Evolutionary conservation across 2,113 vertebrate species (phyloP), one percentile per base, ranked within the genome.

Genomic region (Bos taurus): DNA sequence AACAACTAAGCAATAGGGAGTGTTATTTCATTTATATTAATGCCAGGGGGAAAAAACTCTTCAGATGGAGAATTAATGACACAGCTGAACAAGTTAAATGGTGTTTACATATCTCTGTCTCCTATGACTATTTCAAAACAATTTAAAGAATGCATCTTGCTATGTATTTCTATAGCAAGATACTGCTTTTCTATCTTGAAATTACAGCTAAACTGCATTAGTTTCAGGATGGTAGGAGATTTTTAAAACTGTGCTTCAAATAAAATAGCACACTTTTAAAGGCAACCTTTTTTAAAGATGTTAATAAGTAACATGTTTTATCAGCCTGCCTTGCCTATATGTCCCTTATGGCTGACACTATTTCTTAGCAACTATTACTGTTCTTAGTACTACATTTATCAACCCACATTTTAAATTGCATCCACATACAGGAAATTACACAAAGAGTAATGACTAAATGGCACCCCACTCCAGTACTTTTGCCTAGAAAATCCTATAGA

Each of bases 1-100:
- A 77, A 7, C 5, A 95, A 36, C 36, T 91, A 92, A 54, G 50
- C 17, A 84, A 14, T 57, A 97, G 1, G 7, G 8, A 43, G 40
- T 54, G 43, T 64, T 17, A 88, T 25, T 67, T 88, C 60, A 48
- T 93, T 97, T 97, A 97, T 59, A 96, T 94, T 96, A 96, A 81
- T 95, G 36, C 14, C 7, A 90, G 93, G 50, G 62, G 25, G 36
- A 4, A 57, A 71, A 77, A 56, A 62, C n/a, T 43, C 57, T 85
- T 93, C 36, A 46, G 77, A 90, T 48, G 82, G 30, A 82, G 56
- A 97, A 97, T 95, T 81, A 91, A 9, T 77, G 30, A 89, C 19
- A 82, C 0, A 83, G 19, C 3, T 91, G 16, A 94, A 83, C 10
- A 88, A 85, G 56, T 96, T 93, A 90, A 52, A 91, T 0, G 1